A percentile compares a stretch with the other conserved stretches of the same genome.
Conservation (phyloP, 30 jellyfish, hydroid and myxozoan genomes). For the Chrysaora quinquecirrha region DNA sequence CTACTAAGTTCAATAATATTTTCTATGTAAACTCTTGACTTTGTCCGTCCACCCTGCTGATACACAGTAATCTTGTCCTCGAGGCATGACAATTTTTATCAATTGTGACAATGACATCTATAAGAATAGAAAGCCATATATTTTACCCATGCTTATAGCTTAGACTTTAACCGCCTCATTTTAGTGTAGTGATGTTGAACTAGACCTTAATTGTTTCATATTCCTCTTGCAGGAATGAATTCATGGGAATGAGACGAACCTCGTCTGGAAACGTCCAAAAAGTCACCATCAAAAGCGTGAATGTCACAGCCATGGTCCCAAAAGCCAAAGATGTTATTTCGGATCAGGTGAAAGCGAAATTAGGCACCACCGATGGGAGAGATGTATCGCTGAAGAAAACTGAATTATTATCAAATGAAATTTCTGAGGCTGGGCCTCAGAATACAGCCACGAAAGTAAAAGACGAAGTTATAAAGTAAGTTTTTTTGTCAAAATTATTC, state of each 20-base stretch:
- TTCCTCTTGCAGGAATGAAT: conserved; percentile 34
- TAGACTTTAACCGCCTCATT: too few relatives aligned
- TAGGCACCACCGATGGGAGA: conserved; percentile 22
- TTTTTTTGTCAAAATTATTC: too few relatives aligned
- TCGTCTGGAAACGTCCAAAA: conserved; percentile 50
- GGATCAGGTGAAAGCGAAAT: conserved; percentile 29
- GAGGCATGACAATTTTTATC: too few relatives aligned
- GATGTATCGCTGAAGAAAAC: neutral
- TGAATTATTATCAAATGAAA: neutral
- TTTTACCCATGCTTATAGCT: too few relatives aligned
- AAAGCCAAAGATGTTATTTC: conserved; percentile 42
- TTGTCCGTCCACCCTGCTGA: too few relatives aligned
- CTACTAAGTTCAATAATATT: too few relatives aligned
- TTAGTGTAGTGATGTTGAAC: too few relatives aligned
- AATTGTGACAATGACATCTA: too few relatives aligned
- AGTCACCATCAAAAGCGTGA: conserved; percentile 71
- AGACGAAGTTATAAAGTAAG: neutral
- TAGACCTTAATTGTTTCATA: too few relatives aligned
- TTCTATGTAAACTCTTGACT: too few relatives aligned
- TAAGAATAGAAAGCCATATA: too few relatives aligned
- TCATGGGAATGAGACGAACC: neutral
- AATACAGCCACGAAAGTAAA: neutral
- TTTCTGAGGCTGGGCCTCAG: neutral
- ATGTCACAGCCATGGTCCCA: conserved; percentile 63
- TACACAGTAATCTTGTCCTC: neutral